These are phyloP conservation scores for Pterocles orientalis DNA, from an alignment of 2,113 vertebrate genomes.

Conservation along the genomic window DNA sequence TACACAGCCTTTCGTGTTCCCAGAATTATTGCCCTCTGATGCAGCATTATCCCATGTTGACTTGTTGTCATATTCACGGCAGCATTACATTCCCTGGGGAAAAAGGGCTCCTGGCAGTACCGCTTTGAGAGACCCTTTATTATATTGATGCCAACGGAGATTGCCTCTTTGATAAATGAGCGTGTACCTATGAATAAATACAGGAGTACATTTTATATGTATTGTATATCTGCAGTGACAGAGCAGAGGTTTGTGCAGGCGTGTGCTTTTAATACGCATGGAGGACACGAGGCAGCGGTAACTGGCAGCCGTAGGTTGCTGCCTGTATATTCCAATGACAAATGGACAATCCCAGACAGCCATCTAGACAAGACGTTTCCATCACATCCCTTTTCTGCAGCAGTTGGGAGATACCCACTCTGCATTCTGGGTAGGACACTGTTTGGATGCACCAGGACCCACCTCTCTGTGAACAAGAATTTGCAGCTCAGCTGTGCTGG, in stretches of 20 bases:
- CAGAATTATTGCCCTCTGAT: constrained; percentile 19
- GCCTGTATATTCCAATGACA: not conserved
- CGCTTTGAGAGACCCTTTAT: constrained; percentile 46
- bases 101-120: constrained; percentile 13
- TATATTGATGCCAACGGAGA: constrained; percentile 50
- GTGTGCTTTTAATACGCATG: constrained; percentile 25
- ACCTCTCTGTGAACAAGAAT: not conserved
- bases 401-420: not conserved
- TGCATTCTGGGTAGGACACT: not conserved
- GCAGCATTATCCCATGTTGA: constrained; percentile 26
- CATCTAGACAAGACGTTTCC: not conserved
- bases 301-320: not conserved
- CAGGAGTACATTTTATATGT: constrained; percentile 50
- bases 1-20: not conserved
- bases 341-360: not conserved
- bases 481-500: not conserved
- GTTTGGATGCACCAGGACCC: not conserved
- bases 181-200: constrained; percentile 63
- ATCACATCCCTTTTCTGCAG: not conserved
- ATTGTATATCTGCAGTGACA: constrained; percentile 47
- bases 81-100: not conserved
- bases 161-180: constrained; percentile 55
- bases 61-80: constrained; percentile 27
- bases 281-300: not conserved
- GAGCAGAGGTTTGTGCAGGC: constrained; percentile 11